Evolutionary conservation across 2,888 invertebrate genomes (phyloP).

Genomic region (Bimastos eiseni): DNA sequence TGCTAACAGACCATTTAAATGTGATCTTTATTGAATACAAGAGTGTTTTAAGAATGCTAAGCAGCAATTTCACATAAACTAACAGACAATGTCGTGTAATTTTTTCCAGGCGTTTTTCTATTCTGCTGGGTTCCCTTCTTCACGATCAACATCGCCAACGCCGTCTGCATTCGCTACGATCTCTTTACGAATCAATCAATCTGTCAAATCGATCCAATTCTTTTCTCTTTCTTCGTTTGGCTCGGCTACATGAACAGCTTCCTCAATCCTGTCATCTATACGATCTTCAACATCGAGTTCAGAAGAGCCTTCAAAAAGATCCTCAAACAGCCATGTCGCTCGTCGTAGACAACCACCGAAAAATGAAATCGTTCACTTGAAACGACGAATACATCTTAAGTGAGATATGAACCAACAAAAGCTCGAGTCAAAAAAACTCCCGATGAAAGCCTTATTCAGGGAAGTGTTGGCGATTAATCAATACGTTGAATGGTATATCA

Average conservation of each 20-base stretch:
- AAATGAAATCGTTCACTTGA: background rate
- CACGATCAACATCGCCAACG: conserved; percentile 94
- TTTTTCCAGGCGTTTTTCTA: conserved; percentile 87
- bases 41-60: too few species aligned
- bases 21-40: too few species aligned
- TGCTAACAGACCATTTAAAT: too few species aligned
- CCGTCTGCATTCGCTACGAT: conserved; percentile 78
- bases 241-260: conserved; percentile 88
- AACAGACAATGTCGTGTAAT: background rate
- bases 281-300: conserved; percentile 73
- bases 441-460: too few species aligned
- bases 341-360: background rate
- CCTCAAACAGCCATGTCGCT: conserved; percentile 62
- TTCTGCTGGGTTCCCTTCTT: conserved; percentile 99
- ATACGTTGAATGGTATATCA: background rate
- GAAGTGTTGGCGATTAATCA: background rate
- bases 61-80: too few species aligned
- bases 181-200: conserved; percentile 70
- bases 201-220: conserved; percentile 64
- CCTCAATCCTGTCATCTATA: conserved; percentile 75
- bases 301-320: conserved; percentile 95
- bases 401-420: background rate
- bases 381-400: background rate
- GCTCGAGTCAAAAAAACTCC: background rate
- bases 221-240: conserved; percentile 78